Percentiles rank a stretch among this genome's conserved stretches.
These are phyloP conservation scores for Quadroppia sp. DNA, from an alignment of 2,888 invertebrate species.

Conservation along the genomic window DNA sequence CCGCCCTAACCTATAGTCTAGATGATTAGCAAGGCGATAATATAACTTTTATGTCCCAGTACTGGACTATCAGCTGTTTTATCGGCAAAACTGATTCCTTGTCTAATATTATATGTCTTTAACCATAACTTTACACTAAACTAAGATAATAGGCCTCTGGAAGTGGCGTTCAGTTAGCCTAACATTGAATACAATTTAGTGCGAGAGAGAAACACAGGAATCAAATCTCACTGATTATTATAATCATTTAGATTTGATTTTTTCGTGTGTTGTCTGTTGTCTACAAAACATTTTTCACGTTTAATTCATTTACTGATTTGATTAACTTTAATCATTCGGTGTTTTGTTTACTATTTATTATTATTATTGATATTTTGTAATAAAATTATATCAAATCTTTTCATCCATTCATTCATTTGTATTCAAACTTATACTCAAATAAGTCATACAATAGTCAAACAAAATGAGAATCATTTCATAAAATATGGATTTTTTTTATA, in stretches of 20 bases:
- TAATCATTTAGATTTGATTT: background rate
- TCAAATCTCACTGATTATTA: background rate
- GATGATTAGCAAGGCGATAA: slow-evolving; percentile 2
- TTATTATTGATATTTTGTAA: slow-evolving; percentile 5
- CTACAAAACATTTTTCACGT: background rate
- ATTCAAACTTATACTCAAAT: no score
- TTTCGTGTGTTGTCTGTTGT: background rate
- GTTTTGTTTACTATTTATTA: slow-evolving; percentile 7
- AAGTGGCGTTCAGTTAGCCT: background rate
- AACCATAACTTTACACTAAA: slow-evolving; percentile 17
- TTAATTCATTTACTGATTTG: slow-evolving; percentile 1
- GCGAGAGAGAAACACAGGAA: background rate
- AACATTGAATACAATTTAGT: background rate
- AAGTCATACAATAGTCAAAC: no score
- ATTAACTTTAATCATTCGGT: background rate
- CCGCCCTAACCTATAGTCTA: slow-evolving; percentile 14
- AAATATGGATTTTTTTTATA: no score
- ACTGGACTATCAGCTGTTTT: background rate
- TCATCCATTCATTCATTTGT: no score
- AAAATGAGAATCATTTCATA: no score
- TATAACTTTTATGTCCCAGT: slow-evolving; percentile 17
- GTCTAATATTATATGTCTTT: no score
- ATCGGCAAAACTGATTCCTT: background rate
- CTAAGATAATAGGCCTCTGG: background rate
- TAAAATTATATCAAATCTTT: slow-evolving; percentile 16